A percentile compares a stretch with the other conserved stretches of the same genome.
Conservation (phyloP, 2,888 invertebrate species). For the Acleris holmiana region DNA sequence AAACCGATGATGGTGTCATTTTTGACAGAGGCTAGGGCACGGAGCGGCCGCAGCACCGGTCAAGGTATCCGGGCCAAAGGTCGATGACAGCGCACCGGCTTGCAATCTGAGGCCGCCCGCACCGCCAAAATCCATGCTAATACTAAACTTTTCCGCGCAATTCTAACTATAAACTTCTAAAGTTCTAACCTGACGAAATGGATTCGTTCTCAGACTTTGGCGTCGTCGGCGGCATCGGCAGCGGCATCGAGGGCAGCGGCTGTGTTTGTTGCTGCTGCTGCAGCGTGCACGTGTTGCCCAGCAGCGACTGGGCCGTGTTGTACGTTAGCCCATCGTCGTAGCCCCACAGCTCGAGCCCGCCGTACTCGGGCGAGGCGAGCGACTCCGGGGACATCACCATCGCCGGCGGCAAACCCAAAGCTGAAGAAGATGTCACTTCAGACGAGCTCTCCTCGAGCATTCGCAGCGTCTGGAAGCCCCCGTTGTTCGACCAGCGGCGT, state of each 20-base stretch:
- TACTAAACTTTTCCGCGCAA: constrained; percentile 30
- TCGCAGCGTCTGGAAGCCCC: constrained; percentile 86
- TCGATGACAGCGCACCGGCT: constrained; percentile 74
- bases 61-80: constrained; percentile 84
- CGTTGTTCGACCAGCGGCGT: constrained; percentile 91
- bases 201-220: constrained; percentile 83
- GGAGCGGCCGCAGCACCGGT: constrained; percentile 74
- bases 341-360: constrained; percentile 93
- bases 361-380: constrained; percentile 90
- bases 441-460: constrained; percentile 90
- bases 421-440: constrained; percentile 91
- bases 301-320: constrained; percentile 72
- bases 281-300: constrained; percentile 77
- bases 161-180: constrained; percentile 31
- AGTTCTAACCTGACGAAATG: constrained; percentile 79
- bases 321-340: constrained; percentile 83
- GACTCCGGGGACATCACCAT: constrained; percentile 92
- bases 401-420: constrained; percentile 88
- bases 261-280: constrained; percentile 81
- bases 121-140: constrained; percentile 64
- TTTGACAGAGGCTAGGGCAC: constrained; percentile 55
- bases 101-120: constrained; percentile 51
- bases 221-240: constrained; percentile 79
- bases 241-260: constrained; percentile 80
- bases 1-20: constrained; percentile 57